phyloP scores from a whole-genome alignment of 2,113 vertebrate species.

The Gavia stellata region DNA sequence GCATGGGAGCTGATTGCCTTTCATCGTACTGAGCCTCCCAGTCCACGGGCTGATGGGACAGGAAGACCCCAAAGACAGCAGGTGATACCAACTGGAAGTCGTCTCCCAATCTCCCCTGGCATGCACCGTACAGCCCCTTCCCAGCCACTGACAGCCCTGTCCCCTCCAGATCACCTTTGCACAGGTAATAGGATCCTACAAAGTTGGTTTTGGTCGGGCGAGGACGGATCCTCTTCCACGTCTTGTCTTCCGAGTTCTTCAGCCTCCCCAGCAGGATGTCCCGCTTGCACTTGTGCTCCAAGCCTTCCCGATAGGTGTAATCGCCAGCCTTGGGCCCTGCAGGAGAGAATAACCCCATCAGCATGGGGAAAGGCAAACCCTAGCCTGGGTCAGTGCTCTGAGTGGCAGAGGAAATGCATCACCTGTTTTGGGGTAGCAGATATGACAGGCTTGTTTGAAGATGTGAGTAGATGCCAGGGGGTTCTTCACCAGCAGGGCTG shows the following conservation, averaged over 20 bases:
- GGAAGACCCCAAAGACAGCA: neutral
- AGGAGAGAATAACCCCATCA: neutral
- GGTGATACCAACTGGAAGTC: neutral
- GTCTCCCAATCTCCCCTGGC: neutral
- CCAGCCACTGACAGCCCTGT: neutral
- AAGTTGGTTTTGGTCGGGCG: conserved; percentile 84
- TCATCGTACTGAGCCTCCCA: neutral
- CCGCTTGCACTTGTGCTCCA: conserved; percentile 84
- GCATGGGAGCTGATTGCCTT: neutral
- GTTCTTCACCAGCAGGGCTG: conserved; percentile 89
- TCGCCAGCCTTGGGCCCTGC: conserved; percentile 81
- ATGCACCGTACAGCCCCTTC: neutral
- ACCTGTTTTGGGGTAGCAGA: conserved; percentile 94
- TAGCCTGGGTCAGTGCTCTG: neutral
- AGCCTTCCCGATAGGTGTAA: conserved; percentile 82
- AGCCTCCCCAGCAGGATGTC: conserved; percentile 84
- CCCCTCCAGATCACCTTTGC: conserved; percentile 79
- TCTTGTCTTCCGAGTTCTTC: conserved; percentile 77
- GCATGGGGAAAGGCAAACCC: neutral
- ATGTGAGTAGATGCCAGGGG: conserved; percentile 84
- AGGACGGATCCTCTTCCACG: conserved; percentile 88
- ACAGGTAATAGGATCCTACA: conserved; percentile 85
- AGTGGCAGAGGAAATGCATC: neutral
- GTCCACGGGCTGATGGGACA: neutral
- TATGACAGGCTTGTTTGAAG: conserved; percentile 89